A percentile compares a stretch with the other conserved stretches of the same genome.
phyloP scores from a whole-genome alignment of 2,113 vertebrate genomes.

The Alethe diademata region DNA sequence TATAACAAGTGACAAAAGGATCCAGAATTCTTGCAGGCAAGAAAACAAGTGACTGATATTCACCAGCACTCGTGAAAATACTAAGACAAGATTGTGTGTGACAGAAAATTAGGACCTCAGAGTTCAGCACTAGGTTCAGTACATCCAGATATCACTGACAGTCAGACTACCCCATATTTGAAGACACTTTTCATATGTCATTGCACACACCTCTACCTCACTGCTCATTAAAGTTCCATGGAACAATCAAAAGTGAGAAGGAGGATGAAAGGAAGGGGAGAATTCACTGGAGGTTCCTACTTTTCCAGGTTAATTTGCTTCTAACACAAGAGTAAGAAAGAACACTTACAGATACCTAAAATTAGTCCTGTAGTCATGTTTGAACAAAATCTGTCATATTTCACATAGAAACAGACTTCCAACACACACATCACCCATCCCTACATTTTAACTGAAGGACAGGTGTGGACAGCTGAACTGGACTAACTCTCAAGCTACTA shows the following conservation, averaged over 20 bases:
- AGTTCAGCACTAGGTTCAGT: background rate
- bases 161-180: background rate
- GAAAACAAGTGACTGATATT: background rate
- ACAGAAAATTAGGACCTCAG: background rate
- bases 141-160: background rate
- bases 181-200: background rate
- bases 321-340: background rate
- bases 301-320: background rate
- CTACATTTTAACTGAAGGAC: background rate
- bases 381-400: background rate
- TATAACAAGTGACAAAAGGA: background rate
- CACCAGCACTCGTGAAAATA: accelerated
- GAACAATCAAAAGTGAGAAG: background rate
- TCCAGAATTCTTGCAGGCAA: background rate
- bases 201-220: background rate
- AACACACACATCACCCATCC: background rate
- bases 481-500: background rate
- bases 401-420: background rate
- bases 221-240: background rate
- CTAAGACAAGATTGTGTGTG: background rate
- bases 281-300: background rate
- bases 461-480: background rate
- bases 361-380: background rate
- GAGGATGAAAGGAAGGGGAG: background rate
- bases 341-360: background rate